Percentiles rank a stretch among this genome's conserved stretches.
These are phyloP conservation scores for Hemithea aestivaria DNA, from an alignment of 2,888 invertebrate species.

Conservation along the genomic window DNA sequence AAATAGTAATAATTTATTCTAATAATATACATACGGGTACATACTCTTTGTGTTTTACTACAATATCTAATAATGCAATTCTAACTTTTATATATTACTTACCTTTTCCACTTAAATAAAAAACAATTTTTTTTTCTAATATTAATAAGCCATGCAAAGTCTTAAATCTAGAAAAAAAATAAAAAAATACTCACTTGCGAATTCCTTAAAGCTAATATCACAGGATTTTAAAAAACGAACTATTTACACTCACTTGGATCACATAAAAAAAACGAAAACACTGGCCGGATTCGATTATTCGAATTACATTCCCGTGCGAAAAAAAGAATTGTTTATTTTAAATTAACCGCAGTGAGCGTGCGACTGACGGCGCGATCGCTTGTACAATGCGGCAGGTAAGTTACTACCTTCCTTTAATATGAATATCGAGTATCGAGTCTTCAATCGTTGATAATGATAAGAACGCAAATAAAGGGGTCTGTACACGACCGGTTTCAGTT, in stretches of 20 bases:
- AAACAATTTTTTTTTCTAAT: too few species aligned
- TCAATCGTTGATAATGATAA: conserved; percentile 62
- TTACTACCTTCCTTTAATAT: conserved; percentile 44
- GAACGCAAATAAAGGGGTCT: conserved; percentile 31
- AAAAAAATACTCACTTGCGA: conserved; percentile 62
- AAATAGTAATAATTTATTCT: too few species aligned
- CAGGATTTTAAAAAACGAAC: conserved; percentile 58
- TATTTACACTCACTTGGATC: conserved; percentile 40
- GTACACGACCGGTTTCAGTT: too few species aligned
- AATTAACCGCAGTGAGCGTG: conserved; percentile 26
- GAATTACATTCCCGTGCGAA: conserved; percentile 35
- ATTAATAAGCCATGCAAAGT: conserved; percentile 13
- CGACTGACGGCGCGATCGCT: conserved; percentile 39
- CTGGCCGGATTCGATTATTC: conserved; percentile 34
- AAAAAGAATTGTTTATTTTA: conserved; percentile 24
- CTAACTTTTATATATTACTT: too few species aligned
- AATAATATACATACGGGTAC: too few species aligned
- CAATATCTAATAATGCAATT: too few species aligned
- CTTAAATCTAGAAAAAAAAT: conserved; percentile 12
- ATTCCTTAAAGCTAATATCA: conserved; percentile 69
- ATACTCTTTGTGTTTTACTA: too few species aligned
- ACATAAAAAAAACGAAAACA: conserved; percentile 44
- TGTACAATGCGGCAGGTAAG: conserved; percentile 48
- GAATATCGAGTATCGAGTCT: conserved; percentile 48
- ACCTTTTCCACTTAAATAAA: too few species aligned